These are phyloP conservation scores for Bostrychus sinensis DNA, from an alignment of 2,113 vertebrate species.

Conservation along the genomic window DNA sequence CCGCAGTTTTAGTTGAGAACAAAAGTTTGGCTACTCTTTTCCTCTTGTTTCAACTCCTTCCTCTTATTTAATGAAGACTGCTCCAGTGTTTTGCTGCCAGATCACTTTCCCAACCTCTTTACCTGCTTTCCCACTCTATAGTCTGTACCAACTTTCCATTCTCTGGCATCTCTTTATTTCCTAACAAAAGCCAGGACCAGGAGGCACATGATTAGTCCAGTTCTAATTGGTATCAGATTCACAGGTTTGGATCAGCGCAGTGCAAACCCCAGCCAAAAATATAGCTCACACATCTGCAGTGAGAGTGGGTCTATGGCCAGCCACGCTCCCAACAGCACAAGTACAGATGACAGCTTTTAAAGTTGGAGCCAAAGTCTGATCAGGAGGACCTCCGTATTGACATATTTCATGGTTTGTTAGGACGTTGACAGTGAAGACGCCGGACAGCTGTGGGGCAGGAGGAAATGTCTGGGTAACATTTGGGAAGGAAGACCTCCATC, in stretches of 20 bases:
- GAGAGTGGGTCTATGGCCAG: conserved; percentile 39
- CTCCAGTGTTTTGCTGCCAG: conserved; percentile 58
- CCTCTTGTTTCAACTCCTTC: conserved; percentile 23
- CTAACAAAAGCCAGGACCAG: conserved; percentile 64
- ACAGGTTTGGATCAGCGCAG: conserved; percentile 66
- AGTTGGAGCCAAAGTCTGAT: conserved; percentile 60
- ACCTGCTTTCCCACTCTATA: conserved; percentile 39
- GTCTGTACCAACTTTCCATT: conserved; percentile 8
- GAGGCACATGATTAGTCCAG: conserved; percentile 69
- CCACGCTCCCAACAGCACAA: conserved; percentile 23
- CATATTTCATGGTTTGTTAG: conserved; percentile 71
- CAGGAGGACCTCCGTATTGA: conserved; percentile 60
- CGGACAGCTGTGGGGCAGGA: conserved; percentile 50
- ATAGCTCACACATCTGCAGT: conserved; percentile 69
- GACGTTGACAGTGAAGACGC: conserved; percentile 62
- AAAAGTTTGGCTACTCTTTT: background rate
- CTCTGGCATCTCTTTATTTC: conserved; percentile 44
- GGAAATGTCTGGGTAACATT: conserved; percentile 10
- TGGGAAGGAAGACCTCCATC: conserved; percentile 19
- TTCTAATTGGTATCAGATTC: conserved; percentile 80
- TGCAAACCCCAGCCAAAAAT: conserved; percentile 53
- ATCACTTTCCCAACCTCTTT: conserved; percentile 60
- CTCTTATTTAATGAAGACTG: conserved; percentile 61
- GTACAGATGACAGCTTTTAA: conserved; percentile 57
- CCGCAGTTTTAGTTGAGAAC: background rate